phyloP scores from a whole-genome alignment of 2,888 invertebrate species.

The Eugnorisma glareosa region DNA sequence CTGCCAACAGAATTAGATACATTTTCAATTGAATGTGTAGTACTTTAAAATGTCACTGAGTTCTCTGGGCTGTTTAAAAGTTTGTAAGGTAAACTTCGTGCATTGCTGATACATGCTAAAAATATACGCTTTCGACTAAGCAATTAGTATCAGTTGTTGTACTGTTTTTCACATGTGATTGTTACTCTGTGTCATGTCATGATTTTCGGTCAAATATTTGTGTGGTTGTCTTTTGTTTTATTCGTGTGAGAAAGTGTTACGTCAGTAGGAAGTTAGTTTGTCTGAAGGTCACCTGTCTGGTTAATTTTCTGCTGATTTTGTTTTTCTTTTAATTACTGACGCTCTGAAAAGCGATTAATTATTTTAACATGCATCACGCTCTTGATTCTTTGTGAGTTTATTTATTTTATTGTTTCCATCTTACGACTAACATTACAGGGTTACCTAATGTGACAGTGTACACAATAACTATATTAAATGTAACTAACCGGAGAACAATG shows the following conservation, averaged over 20 bases:
- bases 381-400: neutral
- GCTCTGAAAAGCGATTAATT: conserved; percentile 13
- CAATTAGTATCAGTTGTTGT: conserved; percentile 47
- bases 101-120: conserved; percentile 39
- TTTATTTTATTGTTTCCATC: too few species aligned
- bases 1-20: conserved; percentile 19
- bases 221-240: conserved; percentile 8
- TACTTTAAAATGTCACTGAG: conserved; percentile 57
- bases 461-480: too few species aligned
- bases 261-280: conserved; percentile 30
- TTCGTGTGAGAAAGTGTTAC: conserved; percentile 39
- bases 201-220: conserved; percentile 31
- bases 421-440: too few species aligned
- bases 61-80: conserved; percentile 29
- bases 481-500: too few species aligned
- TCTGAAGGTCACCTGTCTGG: conserved; percentile 41
- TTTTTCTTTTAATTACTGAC: conserved; percentile 21
- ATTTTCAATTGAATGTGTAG: conserved; percentile 22
- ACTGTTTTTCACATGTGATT: conserved; percentile 30
- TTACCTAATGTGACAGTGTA: too few species aligned
- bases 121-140: conserved; percentile 42
- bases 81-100: conserved; percentile 54
- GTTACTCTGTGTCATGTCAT: conserved; percentile 14
- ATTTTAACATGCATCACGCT: conserved; percentile 34
- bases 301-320: conserved; percentile 11